Percentiles rank a stretch among this genome's conserved stretches.
These are phyloP conservation scores for Drosophila melanosoma DNA, from an alignment of 2,888 invertebrate species.

Conservation along the genomic window DNA sequence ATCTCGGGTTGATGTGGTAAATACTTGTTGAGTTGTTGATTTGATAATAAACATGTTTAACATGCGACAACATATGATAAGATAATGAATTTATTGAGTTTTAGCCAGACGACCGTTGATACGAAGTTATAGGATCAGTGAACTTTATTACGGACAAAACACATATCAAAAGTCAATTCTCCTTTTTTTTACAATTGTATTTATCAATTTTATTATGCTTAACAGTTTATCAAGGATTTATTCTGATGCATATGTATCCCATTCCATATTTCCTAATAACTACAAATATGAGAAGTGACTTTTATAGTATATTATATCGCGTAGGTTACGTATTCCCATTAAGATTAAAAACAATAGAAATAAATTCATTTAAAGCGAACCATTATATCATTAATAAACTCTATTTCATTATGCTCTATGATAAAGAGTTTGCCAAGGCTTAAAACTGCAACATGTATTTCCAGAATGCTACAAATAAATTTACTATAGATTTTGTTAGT, in stretches of 20 bases:
- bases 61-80: slow-evolving; percentile 51
- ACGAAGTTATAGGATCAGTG: not conserved
- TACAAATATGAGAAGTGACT: not conserved
- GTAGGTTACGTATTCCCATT: not conserved
- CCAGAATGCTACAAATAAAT: not conserved
- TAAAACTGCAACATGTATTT: not conserved
- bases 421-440: not conserved
- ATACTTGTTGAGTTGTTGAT: slow-evolving; percentile 37
- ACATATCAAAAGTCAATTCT: not conserved
- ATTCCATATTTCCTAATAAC: not conserved
- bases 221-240: not conserved
- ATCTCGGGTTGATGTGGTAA: slow-evolving; percentile 9
- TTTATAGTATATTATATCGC: not conserved
- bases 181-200: not conserved
- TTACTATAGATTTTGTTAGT: not conserved
- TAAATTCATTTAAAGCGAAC: not conserved
- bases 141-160: slow-evolving; percentile 1
- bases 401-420: not conserved
- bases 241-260: not conserved
- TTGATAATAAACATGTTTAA: slow-evolving; percentile 70
- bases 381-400: not conserved
- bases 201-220: not conserved
- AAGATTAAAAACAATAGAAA: not conserved
- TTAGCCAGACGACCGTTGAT: not conserved
- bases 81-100: slow-evolving; percentile 42